phyloP scores from a whole-genome alignment of 2,888 invertebrate species.

The Tolmerus cingulatus region DNA sequence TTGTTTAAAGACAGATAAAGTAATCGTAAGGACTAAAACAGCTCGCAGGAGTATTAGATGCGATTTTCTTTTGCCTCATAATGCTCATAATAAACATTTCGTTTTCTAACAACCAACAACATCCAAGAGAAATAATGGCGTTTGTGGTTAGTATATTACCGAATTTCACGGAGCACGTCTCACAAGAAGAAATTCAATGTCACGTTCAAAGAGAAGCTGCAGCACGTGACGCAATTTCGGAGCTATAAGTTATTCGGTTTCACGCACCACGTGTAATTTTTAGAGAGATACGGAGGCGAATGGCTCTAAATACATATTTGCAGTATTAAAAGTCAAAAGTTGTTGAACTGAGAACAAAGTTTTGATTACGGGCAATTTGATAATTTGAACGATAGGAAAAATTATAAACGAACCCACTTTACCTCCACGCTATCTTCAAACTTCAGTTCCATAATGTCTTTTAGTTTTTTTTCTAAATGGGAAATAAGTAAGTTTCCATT shows the following conservation, averaged over 20 bases:
- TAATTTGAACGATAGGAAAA: not conserved
- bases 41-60: not conserved
- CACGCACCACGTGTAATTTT: not conserved
- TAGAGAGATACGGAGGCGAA: not conserved
- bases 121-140: not conserved
- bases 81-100: not conserved
- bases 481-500: too few relatives aligned
- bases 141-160: not conserved
- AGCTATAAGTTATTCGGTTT: not conserved
- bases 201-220: not conserved
- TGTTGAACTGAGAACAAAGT: conserved; percentile 1
- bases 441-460: not conserved
- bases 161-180: not conserved
- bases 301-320: not conserved
- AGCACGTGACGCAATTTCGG: not conserved
- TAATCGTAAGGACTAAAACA: not conserved
- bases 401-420: not conserved
- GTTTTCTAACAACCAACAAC: not conserved
- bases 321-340: not conserved
- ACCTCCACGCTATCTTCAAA: not conserved
- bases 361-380: not conserved
- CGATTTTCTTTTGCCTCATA: not conserved
- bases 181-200: not conserved
- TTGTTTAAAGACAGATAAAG: not conserved
- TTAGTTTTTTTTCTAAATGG: too few relatives aligned